phyloP scores from a whole-genome alignment of 2,888 invertebrate species.

The Stenoptilia bipunctidactyla region DNA sequence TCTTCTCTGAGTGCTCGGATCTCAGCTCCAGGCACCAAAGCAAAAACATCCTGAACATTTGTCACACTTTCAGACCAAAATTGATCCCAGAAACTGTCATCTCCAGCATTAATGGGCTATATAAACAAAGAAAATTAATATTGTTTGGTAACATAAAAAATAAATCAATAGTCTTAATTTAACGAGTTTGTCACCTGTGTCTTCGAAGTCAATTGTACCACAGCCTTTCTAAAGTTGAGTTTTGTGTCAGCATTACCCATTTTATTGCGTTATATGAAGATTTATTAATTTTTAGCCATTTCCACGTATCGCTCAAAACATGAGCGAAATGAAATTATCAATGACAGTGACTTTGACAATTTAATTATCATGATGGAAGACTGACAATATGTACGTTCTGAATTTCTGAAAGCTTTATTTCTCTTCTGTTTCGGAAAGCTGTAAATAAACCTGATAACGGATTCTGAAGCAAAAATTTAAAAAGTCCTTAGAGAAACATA shows the following conservation, averaged over 20 bases:
- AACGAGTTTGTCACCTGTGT: conserved; percentile 78
- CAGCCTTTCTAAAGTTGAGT: conserved; percentile 97
- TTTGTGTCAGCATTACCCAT: conserved; percentile 99
- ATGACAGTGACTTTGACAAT: no score
- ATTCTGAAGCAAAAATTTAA: no score
- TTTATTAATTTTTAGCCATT: conserved; percentile 38
- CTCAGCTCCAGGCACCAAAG: conserved; percentile 94
- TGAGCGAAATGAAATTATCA: conserved; percentile 9
- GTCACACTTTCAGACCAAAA: conserved; percentile 98
- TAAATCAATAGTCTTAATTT: no score
- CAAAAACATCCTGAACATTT: conserved; percentile 95
- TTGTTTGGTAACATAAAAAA: no score
- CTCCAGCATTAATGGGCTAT: conserved; percentile 91
- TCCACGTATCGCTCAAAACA: conserved; percentile 27
- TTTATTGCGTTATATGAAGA: conserved; percentile 19
- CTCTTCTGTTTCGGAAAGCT: no score
- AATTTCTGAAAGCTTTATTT: no score
- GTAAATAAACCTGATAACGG: no score
- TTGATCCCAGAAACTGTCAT: conserved; percentile 98
- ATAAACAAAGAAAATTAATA: not conserved
- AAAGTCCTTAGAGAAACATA: no score
- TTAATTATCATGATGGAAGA: no score
- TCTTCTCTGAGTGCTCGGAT: conserved; percentile 91
- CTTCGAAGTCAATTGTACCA: conserved; percentile 96
- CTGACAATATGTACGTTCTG: no score